phyloP scores from a whole-genome alignment of 2,797 vertebrate genomes.

The Chelon auratus region DNA sequence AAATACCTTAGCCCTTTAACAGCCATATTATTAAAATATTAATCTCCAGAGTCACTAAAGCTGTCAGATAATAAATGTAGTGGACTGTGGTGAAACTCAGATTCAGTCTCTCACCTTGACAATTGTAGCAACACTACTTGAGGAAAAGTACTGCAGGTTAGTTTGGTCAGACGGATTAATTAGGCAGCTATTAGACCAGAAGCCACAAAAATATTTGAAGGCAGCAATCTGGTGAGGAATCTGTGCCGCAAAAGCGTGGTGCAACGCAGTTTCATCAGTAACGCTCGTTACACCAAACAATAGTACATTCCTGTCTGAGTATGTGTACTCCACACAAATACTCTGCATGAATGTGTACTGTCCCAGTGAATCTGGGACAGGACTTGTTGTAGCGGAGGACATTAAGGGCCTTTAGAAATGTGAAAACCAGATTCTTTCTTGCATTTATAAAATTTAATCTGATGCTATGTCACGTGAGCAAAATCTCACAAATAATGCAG shows the following conservation, averaged over 20 bases:
- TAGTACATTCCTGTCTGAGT: conserved; percentile 18
- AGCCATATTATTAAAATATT: background rate
- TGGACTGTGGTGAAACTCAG: background rate
- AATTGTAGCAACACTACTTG: background rate
- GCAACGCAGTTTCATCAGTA: conserved; percentile 27
- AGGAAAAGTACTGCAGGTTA: background rate
- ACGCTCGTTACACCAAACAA: background rate
- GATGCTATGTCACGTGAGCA: too few species aligned
- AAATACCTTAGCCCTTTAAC: background rate
- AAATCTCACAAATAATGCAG: too few species aligned
- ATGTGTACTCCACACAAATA: background rate
- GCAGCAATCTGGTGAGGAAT: background rate
- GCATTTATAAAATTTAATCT: too few species aligned
- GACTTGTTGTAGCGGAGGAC: too few species aligned
- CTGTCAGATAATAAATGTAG: background rate
- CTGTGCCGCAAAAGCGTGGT: conserved; percentile 17
- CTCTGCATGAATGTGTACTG: background rate
- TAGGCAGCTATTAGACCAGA: background rate
- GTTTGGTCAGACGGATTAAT: background rate
- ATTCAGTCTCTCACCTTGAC: background rate
- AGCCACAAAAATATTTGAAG: background rate
- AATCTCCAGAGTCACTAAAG: background rate
- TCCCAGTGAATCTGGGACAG: background rate
- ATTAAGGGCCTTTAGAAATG: too few species aligned
- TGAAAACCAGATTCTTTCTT: too few species aligned